Percentiles rank a stretch among this genome's conserved stretches.
phyloP scores from a whole-genome alignment of 1,140 invertebrate genomes.

The Calosoma granatense region DNA sequence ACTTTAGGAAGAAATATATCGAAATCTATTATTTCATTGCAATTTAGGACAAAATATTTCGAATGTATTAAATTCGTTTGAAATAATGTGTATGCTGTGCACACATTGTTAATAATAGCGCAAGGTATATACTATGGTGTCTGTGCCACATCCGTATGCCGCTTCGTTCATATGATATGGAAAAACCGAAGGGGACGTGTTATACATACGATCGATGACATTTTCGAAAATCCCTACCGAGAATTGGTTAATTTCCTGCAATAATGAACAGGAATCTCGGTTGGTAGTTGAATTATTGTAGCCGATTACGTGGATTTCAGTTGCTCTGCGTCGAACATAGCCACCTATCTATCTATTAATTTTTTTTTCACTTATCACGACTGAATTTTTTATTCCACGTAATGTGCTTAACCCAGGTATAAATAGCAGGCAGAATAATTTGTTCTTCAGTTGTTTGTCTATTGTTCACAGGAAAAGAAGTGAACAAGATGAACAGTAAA shows the following conservation, averaged over 20 bases:
- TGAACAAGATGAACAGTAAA: not conserved
- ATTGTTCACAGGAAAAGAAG: not conserved
- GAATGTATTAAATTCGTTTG: too few relatives aligned
- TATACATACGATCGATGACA: conserved; percentile 1
- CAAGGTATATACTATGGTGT: too few relatives aligned
- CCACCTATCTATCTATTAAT: too few relatives aligned
- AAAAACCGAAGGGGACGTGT: not conserved
- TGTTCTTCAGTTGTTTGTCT: not conserved
- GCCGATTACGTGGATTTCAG: too few relatives aligned
- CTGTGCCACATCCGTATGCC: conserved; percentile 5
- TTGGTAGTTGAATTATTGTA: not conserved
- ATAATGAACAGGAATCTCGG: not conserved
- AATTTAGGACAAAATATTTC: too few relatives aligned
- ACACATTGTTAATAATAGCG: too few relatives aligned
- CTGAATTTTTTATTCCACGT: not conserved
- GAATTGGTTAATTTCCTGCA: not conserved
- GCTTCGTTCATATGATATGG: not conserved
- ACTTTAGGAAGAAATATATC: too few relatives aligned
- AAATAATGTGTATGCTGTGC: too few relatives aligned
- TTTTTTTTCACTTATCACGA: conserved; percentile 1
- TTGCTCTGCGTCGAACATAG: too few relatives aligned
- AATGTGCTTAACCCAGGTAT: not conserved
- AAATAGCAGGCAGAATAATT: not conserved
- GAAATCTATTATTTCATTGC: too few relatives aligned
- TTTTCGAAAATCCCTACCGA: not conserved